Conservation (phyloP, 2,888 invertebrate species). For the Calameuta filiformis region DNA sequence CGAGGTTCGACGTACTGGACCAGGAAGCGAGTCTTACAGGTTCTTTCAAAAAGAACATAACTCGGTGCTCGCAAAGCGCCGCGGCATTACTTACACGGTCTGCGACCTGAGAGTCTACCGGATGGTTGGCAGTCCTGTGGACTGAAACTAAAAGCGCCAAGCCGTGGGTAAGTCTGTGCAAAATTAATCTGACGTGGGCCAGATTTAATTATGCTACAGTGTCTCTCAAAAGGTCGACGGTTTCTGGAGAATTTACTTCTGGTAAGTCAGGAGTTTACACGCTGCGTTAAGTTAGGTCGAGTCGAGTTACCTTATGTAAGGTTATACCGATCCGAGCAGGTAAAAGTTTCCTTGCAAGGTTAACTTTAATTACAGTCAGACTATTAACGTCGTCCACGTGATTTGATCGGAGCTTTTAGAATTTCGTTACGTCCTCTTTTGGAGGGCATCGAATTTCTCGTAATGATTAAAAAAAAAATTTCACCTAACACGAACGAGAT, state of each 20-base stretch:
- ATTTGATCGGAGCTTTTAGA: not conserved
- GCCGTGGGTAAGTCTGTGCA: not conserved
- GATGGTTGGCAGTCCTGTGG: not conserved
- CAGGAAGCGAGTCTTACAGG: not conserved
- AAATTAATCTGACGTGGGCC: slow-evolving; percentile 34
- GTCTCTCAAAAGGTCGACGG: not conserved
- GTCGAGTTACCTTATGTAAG: not conserved
- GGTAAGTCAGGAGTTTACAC: not conserved
- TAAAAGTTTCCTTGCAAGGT: not conserved
- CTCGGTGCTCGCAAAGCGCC: not conserved
- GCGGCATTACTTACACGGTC: not conserved
- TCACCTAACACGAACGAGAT: not conserved
- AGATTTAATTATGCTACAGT: slow-evolving; percentile 32
- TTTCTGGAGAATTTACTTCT: not conserved
- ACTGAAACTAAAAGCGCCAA: not conserved
- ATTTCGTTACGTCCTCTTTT: not conserved
- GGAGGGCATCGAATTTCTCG: not conserved
- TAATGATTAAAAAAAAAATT: not conserved
- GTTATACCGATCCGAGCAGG: not conserved
- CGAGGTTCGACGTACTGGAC: not conserved
- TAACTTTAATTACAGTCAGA: not conserved
- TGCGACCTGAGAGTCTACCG: not conserved
- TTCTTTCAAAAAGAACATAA: not conserved
- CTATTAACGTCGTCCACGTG: not conserved
- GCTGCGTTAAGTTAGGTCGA: not conserved